Percentiles rank a stretch among this genome's conserved stretches.
Conservation (phyloP, 1,140 invertebrate species). For the Palaemon carinicauda region DNA sequence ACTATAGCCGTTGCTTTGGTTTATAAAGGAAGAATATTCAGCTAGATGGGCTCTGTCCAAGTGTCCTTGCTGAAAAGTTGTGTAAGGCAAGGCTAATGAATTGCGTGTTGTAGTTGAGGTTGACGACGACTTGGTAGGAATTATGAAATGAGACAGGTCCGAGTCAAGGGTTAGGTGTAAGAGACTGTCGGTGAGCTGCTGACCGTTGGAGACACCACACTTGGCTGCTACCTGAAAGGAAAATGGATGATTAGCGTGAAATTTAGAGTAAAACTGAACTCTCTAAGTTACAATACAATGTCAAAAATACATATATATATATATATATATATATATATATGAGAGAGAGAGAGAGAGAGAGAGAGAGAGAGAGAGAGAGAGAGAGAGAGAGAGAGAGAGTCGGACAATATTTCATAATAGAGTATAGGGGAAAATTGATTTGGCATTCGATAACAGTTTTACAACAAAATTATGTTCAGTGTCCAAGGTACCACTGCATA, state of each 20-base stretch:
- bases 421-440: too few species aligned
- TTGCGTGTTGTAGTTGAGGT: background rate
- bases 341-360: too few species aligned
- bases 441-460: too few species aligned
- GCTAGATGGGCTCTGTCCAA: background rate
- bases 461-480: too few species aligned
- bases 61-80: background rate
- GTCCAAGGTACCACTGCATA: too few species aligned
- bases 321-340: too few species aligned
- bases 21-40: background rate
- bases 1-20: slow-evolving; percentile 22
- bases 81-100: background rate
- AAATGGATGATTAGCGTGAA: background rate
- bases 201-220: slow-evolving; percentile 42
- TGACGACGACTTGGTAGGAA: background rate
- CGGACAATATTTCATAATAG: too few species aligned
- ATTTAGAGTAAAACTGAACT: background rate
- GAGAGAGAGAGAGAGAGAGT: too few species aligned
- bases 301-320: too few species aligned
- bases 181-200: slow-evolving; percentile 35
- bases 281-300: too few species aligned
- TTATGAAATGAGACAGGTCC: background rate
- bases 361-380: too few species aligned
- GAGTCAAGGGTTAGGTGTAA: slow-evolving; percentile 38
- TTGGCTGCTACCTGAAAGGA: slow-evolving; percentile 45